Evolutionary conservation across 2,888 invertebrate species (phyloP), one percentile per base, ranked within the genome.

Genomic region (Nowickia ferox): DNA sequence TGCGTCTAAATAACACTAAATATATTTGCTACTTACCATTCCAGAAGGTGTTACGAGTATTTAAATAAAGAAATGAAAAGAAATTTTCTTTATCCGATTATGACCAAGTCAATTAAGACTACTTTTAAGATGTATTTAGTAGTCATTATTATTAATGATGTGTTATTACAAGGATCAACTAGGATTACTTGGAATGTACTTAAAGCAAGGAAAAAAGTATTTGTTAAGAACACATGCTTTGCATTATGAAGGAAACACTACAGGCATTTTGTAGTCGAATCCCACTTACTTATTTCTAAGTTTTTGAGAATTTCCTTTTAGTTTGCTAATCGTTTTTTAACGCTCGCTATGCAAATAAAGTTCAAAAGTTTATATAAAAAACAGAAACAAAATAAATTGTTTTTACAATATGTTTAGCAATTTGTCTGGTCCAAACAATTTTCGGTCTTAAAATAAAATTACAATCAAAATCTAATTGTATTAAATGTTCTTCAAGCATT

Each of bases 401-500:
- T 59, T 38, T 38, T 40, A 13, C 10, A 22, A 17, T 30, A 30
- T 30, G 30, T 30, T 30, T 30, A 30, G 30, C 13, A 30, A 44
- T 57, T 57, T 55, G 4, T 19, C 10, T 11, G 8, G 19, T n/a
- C 22, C 22, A 17, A 59, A 72, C 38, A 59, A 38, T 72, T 46
- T 48, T 38, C 9, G 40, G 61, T 15, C 48, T 30, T 11, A 38
- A 48, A 38, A 30, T n/a, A 17, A 48, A 46, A 59, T n/a, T 3
- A 17, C 30, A 13, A 46, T 13, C 17, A 51, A 46, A 51, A 51
- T 53, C 10, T 11, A 44, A 74, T 48, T 69, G 44, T 77, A 53
- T 61, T 69, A 44, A 80, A 80, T 57, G 48, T 40, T 44, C 74
- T 48, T 66, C 40, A 65, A 61, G 30, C 51, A 79, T 79, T 71